Conservation (phyloP, 2,113 vertebrate species). For the Polypterus senegalus region DNA sequence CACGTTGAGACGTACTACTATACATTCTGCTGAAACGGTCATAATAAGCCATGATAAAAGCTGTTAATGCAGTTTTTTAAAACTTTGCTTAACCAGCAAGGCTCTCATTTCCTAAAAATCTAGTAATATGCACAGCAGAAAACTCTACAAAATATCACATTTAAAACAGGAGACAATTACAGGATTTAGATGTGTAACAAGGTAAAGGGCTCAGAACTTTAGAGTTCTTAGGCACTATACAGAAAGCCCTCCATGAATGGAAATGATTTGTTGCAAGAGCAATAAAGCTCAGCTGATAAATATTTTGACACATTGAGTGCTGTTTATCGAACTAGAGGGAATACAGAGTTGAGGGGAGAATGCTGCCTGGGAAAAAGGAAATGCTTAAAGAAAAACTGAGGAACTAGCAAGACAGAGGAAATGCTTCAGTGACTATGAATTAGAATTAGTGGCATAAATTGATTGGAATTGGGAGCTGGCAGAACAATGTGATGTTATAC, state of each 20-base stretch:
- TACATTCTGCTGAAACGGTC: too few relatives aligned
- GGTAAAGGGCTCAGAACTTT: slow-evolving; percentile 1
- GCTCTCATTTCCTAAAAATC: too few relatives aligned
- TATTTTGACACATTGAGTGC: slow-evolving; percentile 23
- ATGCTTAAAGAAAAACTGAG: slow-evolving; percentile 14
- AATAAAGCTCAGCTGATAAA: slow-evolving; percentile 25
- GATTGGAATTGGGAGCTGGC: slow-evolving; percentile 37
- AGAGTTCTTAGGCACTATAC: slow-evolving; percentile 12
- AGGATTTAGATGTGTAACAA: not conserved
- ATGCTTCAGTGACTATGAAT: slow-evolving; percentile 37
- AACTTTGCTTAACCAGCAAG: too few relatives aligned
- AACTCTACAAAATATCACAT: not conserved
- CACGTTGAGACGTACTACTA: too few relatives aligned
- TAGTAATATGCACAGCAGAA: not conserved
- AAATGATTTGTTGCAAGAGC: slow-evolving; percentile 19
- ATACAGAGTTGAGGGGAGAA: slow-evolving; percentile 13
- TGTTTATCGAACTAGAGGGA: slow-evolving; percentile 28
- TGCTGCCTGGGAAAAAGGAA: slow-evolving; percentile 22
- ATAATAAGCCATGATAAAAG: too few relatives aligned
- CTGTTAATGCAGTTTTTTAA: too few relatives aligned
- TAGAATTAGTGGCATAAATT: slow-evolving; percentile 37
- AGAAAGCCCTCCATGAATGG: slow-evolving; percentile 1
- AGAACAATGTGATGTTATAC: slow-evolving; percentile 33
- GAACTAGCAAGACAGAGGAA: slow-evolving; percentile 28
- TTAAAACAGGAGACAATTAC: not conserved